Evolutionary conservation across 2,113 vertebrate species (phyloP).

Genomic region (Scomber scombrus): DNA sequence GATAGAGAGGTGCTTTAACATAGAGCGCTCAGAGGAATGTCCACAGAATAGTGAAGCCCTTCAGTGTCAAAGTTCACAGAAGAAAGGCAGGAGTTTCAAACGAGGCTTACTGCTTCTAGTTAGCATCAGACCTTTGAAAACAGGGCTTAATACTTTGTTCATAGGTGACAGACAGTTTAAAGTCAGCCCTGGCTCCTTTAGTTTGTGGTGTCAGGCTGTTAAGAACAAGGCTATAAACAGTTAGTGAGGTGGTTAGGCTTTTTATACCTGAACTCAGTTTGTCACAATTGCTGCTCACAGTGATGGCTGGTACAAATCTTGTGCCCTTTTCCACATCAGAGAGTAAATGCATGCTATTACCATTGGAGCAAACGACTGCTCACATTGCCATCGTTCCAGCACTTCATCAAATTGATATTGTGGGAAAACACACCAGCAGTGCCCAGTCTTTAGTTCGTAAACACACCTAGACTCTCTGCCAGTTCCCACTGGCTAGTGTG

Average conservation of each 20-base stretch:
- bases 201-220: constrained; percentile 68
- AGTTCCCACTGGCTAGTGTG: constrained; percentile 59
- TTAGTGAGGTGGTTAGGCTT: constrained; percentile 47
- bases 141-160: constrained; percentile 50
- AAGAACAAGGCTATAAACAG: constrained; percentile 56
- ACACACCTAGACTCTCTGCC: constrained; percentile 55
- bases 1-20: constrained; percentile 59
- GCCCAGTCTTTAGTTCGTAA: constrained; percentile 67
- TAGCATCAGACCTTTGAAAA: constrained; percentile 49
- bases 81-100: constrained; percentile 48
- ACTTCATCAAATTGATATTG: constrained; percentile 79
- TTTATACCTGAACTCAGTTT: constrained; percentile 63
- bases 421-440: constrained; percentile 66
- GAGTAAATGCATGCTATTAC: constrained; percentile 67
- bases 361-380: constrained; percentile 48
- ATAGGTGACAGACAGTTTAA: constrained; percentile 62
- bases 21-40: constrained; percentile 32
- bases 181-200: constrained; percentile 53
- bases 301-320: constrained; percentile 36
- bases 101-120: constrained; percentile 31
- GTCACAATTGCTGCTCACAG: constrained; percentile 49
- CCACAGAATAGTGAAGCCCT: constrained; percentile 38
- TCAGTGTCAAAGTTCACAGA: constrained; percentile 67
- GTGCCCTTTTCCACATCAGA: constrained; percentile 55
- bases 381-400: constrained; percentile 55